A percentile compares a stretch with the other conserved stretches of the same genome.
Evolutionary conservation across 2,888 invertebrate species (phyloP).

Genomic region (Leptopterna dolabrata): DNA sequence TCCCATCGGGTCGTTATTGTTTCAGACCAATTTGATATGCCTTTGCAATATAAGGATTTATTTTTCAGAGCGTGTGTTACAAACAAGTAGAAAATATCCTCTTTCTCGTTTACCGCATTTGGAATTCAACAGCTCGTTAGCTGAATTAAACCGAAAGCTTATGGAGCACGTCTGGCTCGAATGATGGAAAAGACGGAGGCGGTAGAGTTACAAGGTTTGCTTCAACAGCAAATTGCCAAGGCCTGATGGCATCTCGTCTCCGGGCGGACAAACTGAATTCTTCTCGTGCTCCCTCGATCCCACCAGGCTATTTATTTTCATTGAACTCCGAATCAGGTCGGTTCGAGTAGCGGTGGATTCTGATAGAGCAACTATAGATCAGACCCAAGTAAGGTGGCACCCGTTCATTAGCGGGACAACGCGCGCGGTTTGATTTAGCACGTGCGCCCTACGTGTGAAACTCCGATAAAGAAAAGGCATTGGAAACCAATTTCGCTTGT

Average conservation of each 20-base stretch:
- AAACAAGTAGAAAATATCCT: too few species aligned
- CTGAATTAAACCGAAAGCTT: background rate
- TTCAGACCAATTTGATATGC: too few species aligned
- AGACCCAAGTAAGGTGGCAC: background rate
- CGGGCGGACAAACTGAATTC: background rate
- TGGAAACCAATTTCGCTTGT: slow-evolving; percentile 19
- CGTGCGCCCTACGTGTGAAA: slow-evolving; percentile 35
- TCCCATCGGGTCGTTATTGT: too few species aligned
- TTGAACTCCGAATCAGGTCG: slow-evolving; percentile 24
- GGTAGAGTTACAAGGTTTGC: background rate
- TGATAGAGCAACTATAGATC: slow-evolving; percentile 21
- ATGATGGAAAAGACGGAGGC: background rate
- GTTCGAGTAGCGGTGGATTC: background rate
- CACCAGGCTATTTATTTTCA: background rate
- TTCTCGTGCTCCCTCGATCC: background rate
- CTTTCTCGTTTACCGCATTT: too few species aligned
- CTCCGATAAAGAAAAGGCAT: background rate
- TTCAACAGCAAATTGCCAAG: background rate
- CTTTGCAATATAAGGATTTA: too few species aligned
- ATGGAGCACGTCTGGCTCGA: background rate
- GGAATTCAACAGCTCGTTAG: too few species aligned
- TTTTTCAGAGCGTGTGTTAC: too few species aligned
- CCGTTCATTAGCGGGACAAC: slow-evolving; percentile 29
- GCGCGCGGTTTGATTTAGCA: slow-evolving; percentile 27
- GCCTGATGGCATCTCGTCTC: background rate